Conservation (phyloP, 1,140 invertebrate genomes). For the Calephelis virginiensis region DNA sequence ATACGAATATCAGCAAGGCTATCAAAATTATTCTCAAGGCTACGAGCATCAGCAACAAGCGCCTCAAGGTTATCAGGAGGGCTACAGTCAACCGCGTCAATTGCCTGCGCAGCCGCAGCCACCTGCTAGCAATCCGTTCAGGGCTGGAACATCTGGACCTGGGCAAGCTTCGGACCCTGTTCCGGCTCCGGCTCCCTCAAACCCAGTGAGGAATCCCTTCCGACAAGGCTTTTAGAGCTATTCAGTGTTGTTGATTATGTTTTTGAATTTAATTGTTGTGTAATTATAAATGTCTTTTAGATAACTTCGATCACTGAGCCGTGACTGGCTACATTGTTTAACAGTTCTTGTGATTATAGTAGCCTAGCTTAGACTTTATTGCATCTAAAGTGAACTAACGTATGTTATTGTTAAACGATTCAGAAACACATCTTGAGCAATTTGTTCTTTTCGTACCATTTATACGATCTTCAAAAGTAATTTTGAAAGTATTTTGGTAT, state of each 20-base stretch:
- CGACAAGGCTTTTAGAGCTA: constrained; percentile 79
- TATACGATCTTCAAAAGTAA: no score
- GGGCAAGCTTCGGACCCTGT: constrained; percentile 50
- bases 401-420: background rate
- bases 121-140: constrained; percentile 80
- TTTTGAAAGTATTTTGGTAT: no score
- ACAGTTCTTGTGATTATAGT: constrained; percentile 39
- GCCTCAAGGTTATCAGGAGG: constrained; percentile 55
- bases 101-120: constrained; percentile 58
- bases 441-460: no score
- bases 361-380: constrained; percentile 10
- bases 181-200: constrained; percentile 41
- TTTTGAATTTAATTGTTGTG: constrained; percentile 74
- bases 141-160: constrained; percentile 54
- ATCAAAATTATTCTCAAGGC: constrained; percentile 75
- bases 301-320: constrained; percentile 74
- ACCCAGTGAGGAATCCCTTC: constrained; percentile 77
- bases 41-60: constrained; percentile 58
- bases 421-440: no score
- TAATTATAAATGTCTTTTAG: constrained; percentile 73
- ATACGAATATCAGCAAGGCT: constrained; percentile 69
- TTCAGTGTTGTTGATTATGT: constrained; percentile 71
- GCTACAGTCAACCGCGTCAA: constrained; percentile 69
- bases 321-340: constrained; percentile 53
- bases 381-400: background rate